Base-by-base conservation (phyloP, 2,888 invertebrate species). In the Yponomeuta sedellus region DNA sequence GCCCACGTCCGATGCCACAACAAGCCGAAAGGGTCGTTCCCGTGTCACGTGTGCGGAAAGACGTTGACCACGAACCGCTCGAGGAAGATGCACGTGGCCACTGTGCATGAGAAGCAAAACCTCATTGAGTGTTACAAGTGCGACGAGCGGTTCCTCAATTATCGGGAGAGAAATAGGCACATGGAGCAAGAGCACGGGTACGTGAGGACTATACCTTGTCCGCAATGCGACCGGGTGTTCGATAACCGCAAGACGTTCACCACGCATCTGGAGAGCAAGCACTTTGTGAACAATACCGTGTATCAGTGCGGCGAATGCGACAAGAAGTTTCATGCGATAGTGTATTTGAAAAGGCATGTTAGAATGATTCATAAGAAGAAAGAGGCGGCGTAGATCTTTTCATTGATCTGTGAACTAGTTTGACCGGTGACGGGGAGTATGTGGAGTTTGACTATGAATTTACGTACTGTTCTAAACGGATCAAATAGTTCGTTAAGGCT, bases 11-110 rank as follows among this genome's bases (percentile, higher is more conserved):
- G 82, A 22, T 78, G 80, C 0, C 89, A 89, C 68, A 89, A 78
- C 65, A 92, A 85, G 69, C 87, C 91, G 2, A 92, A 83, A 3
- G 87, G 86, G 16, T 88, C 81, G 22, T 86, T 86, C 67, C 85
- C 86, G 0, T 94, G 94, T 67, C 86, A 88, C 3, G 77, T 86
- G 0, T 92, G 92, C 68, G 90, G 89, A 0, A 91, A 91, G 67
- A 82, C 79, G 16, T 76, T 92, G 5, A 86, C 86, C 68, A 87
- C 86, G 0, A 85, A 86, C 20, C 12, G 44, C 16, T 88, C 86
- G 34, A 74, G 81, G 10, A 82, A 85, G 1, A 64, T 88, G 1
- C 91, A 91, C 22, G 77, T 88, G 0, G 83, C 86, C 0, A 88
- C 85, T 0, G 82, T 88, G 0, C 91, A 91, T 65, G 87, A 89